phyloP scores from a whole-genome alignment of 2,888 invertebrate species.

The Sphaerophoria rueppellii region DNA sequence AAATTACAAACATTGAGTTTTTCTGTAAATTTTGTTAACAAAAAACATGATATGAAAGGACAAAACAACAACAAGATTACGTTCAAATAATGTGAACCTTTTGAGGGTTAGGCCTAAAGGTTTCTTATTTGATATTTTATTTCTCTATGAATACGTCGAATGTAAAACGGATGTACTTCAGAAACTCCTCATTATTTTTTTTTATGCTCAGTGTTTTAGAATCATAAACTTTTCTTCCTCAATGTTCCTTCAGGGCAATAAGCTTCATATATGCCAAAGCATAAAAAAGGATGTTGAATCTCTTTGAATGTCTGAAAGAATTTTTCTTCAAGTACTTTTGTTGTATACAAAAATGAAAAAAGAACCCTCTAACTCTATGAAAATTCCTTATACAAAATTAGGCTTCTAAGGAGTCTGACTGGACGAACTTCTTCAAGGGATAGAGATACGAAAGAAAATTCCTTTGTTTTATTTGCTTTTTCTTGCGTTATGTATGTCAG shows the following conservation, averaged over 20 bases:
- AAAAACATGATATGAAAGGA: conserved; percentile 21
- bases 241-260: conserved; percentile 47
- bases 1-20: conserved; percentile 59
- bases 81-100: conserved; percentile 41
- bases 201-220: conserved; percentile 8
- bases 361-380: conserved; percentile 29
- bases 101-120: conserved; percentile 23
- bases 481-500: conserved; percentile 64
- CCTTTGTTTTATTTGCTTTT: conserved; percentile 67
- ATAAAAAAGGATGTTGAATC: conserved; percentile 57
- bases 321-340: conserved; percentile 12
- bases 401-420: conserved; percentile 27
- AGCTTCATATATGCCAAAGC: conserved; percentile 37
- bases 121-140: conserved; percentile 66
- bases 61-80: conserved; percentile 53
- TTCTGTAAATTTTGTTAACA: neutral
- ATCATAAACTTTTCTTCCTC: conserved; percentile 25
- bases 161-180: conserved; percentile 34
- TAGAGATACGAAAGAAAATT: conserved; percentile 6
- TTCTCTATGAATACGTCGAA: conserved; percentile 55
- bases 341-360: neutral
- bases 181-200: conserved; percentile 25
- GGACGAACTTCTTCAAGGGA: neutral
- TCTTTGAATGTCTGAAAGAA: conserved; percentile 56
- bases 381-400: conserved; percentile 66